Base-by-base conservation (phyloP, 2,797 vertebrate genomes). In the Amniataba percoides region DNA sequence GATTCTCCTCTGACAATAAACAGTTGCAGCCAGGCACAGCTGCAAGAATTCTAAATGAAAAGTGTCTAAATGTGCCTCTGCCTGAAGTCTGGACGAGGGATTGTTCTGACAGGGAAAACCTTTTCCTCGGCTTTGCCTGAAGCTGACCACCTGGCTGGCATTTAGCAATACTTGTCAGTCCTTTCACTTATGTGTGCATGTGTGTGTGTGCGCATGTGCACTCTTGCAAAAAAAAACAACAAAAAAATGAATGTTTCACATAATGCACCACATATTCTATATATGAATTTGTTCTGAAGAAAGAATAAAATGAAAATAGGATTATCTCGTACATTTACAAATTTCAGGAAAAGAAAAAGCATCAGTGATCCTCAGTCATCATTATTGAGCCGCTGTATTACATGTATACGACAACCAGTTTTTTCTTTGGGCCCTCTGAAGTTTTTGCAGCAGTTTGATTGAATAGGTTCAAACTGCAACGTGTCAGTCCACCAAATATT, bases 111-210 rank as follows among this genome's bases (percentile, higher is more conserved):
- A 90, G 74, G 40, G 60, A 67, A 72, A 90, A 87, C 64, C 85
- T 90, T 84, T 91, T 84, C 48, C 58, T 49, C 59, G 51, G 70
- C 78, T 84, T 82, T 62, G 84, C 86, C 84, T 79, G 57, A 71
- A 86, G 83, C 83, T 80, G 78, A 82, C 84, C 85, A 90, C 81
- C 81, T 87, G 85, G 80, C 78, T 87, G 86, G 68, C 80, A 89
- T 90, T 88, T 87, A 60, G 48, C 77, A 75, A 59, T 56, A 77
- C 77, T 71, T 76, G 69, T 49, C 60, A 77, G 58, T 80, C 27
- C 49, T 56, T 76, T 49, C 55, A 56, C 34, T 43, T 63, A 13
- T 65, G 63, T 60, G 34, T 58, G 53, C 11, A 7, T 31, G 27
- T 77, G 63, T 48, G 52, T 72, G 43, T 39, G 21, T 53, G 31